Base-by-base conservation (phyloP, 1,140 invertebrate species). In the Heterodera schachtii region DNA sequence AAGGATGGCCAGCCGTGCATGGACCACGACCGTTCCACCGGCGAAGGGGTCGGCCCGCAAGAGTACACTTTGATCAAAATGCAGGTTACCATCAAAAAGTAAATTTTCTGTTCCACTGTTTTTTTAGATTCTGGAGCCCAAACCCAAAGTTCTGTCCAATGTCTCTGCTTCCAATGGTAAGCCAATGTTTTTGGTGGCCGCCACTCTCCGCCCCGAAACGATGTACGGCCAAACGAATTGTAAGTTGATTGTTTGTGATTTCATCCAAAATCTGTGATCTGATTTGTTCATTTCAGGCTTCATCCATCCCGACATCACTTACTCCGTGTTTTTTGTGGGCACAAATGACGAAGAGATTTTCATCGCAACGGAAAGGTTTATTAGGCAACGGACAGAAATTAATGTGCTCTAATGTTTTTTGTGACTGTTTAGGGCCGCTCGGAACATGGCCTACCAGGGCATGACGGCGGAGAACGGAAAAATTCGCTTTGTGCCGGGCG, bases 1-100 rank as follows among this genome's bases (percentile, higher is more conserved):
- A 93, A 94, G 87, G 97, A 99, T 92, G 94, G 94, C 52, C 98
- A 99, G 90, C 97, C 98, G 3, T 99, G 98, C 90, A 99, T 99
- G 98, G 98, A 99, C 91, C 98, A 99, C 90, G 98, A 99, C 91
- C 92, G 98, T 85, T 93, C 94, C 46, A 93, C 93, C 73, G 98
- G 98, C 13, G 98, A 99, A 92, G 97, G 96, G 78, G 96, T 98
- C 70, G 97, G 95, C 0, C 95, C 96, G 9, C 96, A 98, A 91
- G 97, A 99, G 90, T 99, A 99, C 89, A 98, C 96, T 6, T 91
- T 99, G 1, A 94, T 99, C 75, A 99, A 99, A 91, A 94, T 99
- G 93, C 94, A 94, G 91, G 88, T 98, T 31, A 31, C 31, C 31
- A 31, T 31, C 31, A 31, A 31, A 31, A 31, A 31, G 31, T 31